Evolutionary conservation across 2,113 vertebrate species (phyloP).

Genomic region (Actenoides lindsayi): DNA sequence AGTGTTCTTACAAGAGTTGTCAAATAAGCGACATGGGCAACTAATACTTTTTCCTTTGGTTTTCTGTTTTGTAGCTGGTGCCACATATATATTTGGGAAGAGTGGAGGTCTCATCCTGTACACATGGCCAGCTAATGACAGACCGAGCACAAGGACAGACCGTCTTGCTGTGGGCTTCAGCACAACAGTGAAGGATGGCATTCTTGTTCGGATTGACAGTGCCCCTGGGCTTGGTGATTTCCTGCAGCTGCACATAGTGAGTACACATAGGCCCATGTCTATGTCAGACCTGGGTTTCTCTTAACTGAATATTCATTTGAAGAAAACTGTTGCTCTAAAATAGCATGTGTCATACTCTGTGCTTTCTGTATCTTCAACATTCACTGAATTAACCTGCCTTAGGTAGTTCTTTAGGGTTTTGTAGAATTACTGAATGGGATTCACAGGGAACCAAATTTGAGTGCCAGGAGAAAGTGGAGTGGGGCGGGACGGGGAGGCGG

Average conservation of each 20-base stretch:
- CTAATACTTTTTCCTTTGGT: not conserved
- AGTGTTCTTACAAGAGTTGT: not conserved
- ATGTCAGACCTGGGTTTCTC: not conserved
- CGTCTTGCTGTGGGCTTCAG: constrained; percentile 89
- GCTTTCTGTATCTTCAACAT: not conserved
- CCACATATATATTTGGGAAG: constrained; percentile 96
- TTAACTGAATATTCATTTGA: not conserved
- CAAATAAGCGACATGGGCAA: not conserved
- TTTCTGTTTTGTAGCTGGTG: constrained; percentile 83
- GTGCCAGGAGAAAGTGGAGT: not conserved
- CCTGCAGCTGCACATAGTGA: constrained; percentile 97
- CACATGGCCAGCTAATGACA: constrained; percentile 96
- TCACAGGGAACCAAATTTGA: not conserved
- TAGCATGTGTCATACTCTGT: not conserved
- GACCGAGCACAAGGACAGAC: constrained; percentile 94
- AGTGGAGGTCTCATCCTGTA: constrained; percentile 95
- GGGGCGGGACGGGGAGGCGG: too few species aligned
- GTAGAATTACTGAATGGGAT: not conserved
- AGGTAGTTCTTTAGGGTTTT: not conserved
- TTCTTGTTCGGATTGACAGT: constrained; percentile 95
- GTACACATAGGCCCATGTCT: constrained; percentile 52
- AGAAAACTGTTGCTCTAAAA: not conserved
- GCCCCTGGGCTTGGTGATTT: constrained; percentile 94
- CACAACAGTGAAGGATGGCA: constrained; percentile 90
- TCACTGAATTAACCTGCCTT: not conserved